Conservation (phyloP, 1,140 invertebrate genomes). For the Zaprionus taronus region DNA sequence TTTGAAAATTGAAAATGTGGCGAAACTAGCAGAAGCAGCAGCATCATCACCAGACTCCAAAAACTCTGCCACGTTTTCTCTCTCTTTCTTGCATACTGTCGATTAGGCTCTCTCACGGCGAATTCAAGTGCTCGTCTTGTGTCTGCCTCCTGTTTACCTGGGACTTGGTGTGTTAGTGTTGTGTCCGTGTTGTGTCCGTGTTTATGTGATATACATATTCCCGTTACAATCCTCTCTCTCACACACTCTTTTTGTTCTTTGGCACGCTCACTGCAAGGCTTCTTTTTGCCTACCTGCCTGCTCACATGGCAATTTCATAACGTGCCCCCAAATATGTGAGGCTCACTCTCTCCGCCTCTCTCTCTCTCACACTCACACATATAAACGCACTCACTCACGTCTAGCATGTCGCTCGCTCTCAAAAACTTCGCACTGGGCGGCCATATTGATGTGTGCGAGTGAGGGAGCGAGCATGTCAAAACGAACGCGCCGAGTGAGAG, state of each 20-base stretch:
- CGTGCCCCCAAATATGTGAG: constrained; percentile 69
- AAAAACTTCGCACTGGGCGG: constrained; percentile 67
- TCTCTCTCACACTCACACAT: constrained; percentile 4
- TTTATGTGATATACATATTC: constrained; percentile 43
- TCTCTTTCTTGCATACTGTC: constrained; percentile 22
- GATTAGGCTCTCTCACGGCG: constrained; percentile 29
- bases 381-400: constrained; percentile 2
- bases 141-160: constrained; percentile 30
- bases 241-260: constrained; percentile 33
- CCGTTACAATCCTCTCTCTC: constrained; percentile 61
- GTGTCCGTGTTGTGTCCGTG: constrained; percentile 18
- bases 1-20: constrained; percentile 49
- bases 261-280: constrained; percentile 72
- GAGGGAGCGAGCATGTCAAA: constrained; percentile 58
- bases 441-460: constrained; percentile 60
- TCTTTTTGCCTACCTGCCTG: constrained; percentile 61
- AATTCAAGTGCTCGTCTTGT: constrained; percentile 41
- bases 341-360: constrained; percentile 45
- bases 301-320: constrained; percentile 72
- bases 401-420: constrained; percentile 38
- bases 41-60: constrained; percentile 29
- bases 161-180: constrained; percentile 21
- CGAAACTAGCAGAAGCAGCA: not conserved
- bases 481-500: constrained; percentile 55
- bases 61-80: constrained; percentile 47